Base-by-base conservation (phyloP, 2,888 invertebrate genomes). In the Argyresthia albistria region DNA sequence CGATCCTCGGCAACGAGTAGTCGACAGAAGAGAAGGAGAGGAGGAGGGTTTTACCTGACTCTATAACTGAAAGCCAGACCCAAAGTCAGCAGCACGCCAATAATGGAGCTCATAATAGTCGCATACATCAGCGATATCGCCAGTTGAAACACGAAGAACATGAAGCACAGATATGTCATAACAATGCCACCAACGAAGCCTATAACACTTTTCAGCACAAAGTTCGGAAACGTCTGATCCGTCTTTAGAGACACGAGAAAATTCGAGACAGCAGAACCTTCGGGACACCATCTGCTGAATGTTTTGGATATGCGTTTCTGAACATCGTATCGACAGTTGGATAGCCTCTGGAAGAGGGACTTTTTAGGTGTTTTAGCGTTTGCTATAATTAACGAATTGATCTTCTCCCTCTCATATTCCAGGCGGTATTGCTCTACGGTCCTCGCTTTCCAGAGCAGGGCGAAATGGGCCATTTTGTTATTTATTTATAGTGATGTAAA, bases 101-200 rank as follows among this genome's bases (percentile, higher is more conserved):
- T 80, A 45, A 91, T 59, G 0, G 90, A 88, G 63, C 92, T 92
- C 63, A 92, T 73, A 39, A 91, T 69, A 0, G 91, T 91, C 0
- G 92, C 91, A 16, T 88, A 84, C 0, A 88, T 77, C 2, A 92
- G 68, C 2, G 88, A 88, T 64, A 92, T 88, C 51, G 91, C 90
- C 49, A 93, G 64, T 69, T 92, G 92, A 57, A 91, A 89, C 0
- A 92, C 90, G 59, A 93, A 89, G 66, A 93, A 91, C 68, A 91
- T 81, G 64, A 92, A 92, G 62, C 92, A 89, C 43, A 92, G 71
- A 62, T 92, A 91, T 0, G 92, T 92, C 47, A 93, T 69, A 10
- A 91, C 58, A 47, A 92, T 86, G 0, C 93, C 93, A 15, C 90
- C 88, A 0, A 91, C 57, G 59, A 93, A 93, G 1, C 93, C 93